A percentile compares a stretch with the other conserved stretches of the same genome.
Evolutionary conservation across 2,888 invertebrate genomes (phyloP).

Genomic region (Eupithecia inturbata): DNA sequence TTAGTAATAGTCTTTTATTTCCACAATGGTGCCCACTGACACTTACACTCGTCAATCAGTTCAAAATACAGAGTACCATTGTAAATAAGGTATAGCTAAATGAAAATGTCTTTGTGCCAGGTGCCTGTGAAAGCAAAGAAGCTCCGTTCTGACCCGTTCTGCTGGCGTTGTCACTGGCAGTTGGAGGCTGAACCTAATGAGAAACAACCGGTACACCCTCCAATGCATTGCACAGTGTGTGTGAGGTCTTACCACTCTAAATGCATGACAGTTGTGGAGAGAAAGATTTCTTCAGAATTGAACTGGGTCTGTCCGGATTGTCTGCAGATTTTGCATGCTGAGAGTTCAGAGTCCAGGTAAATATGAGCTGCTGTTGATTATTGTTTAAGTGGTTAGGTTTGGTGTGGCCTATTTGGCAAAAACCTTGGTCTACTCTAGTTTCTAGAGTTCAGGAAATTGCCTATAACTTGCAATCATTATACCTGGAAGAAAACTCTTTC

Average conservation of each 20-base stretch:
- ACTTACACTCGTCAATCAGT: slow-evolving; percentile 20
- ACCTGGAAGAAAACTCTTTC: no score
- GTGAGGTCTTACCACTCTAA: slow-evolving; percentile 92
- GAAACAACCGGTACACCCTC: slow-evolving; percentile 56
- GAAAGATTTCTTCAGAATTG: slow-evolving; percentile 69
- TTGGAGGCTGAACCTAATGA: slow-evolving; percentile 77
- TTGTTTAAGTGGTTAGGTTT: neutral
- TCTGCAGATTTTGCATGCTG: slow-evolving; percentile 87
- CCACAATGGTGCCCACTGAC: slow-evolving; percentile 50
- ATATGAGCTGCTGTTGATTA: slow-evolving; percentile 23
- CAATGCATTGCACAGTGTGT: slow-evolving; percentile 90
- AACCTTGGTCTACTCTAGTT: neutral
- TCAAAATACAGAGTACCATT: neutral
- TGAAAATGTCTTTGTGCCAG: slow-evolving; percentile 47
- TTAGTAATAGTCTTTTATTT: slow-evolving; percentile 15
- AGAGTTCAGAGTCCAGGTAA: slow-evolving; percentile 88
- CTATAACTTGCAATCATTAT: neutral
- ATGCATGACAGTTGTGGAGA: slow-evolving; percentile 85
- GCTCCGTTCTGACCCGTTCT: slow-evolving; percentile 88
- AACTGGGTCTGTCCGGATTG: slow-evolving; percentile 96
- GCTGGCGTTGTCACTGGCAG: slow-evolving; percentile 95
- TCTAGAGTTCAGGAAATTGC: neutral
- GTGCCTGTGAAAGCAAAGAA: slow-evolving; percentile 51
- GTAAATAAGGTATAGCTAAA: neutral
- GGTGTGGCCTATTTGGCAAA: neutral